A percentile compares a stretch with the other conserved stretches of the same genome.
Conservation (phyloP, 2,888 invertebrate species). For the Ormyrus rosae region DNA sequence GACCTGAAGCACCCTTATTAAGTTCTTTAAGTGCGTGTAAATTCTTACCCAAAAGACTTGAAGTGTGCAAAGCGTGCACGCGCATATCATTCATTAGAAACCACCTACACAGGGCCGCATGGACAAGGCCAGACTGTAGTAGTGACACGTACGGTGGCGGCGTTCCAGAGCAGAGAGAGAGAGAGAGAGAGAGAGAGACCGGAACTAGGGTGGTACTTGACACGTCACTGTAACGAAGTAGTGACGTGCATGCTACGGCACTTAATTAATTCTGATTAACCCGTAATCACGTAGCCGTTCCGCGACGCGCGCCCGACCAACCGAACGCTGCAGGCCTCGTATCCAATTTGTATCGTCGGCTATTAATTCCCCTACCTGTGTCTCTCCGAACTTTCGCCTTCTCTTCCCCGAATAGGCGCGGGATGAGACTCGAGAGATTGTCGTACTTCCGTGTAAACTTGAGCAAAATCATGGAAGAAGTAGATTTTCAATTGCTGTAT, state of each 20-base stretch:
- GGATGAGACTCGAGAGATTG: too few species aligned
- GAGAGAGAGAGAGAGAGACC: slow-evolving; percentile 57
- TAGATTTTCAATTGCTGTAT: too few species aligned
- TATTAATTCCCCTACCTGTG: slow-evolving; percentile 65
- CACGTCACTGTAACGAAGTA: slow-evolving; percentile 75
- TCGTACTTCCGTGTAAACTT: too few species aligned
- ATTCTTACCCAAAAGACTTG: slow-evolving; percentile 1
- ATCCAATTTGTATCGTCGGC: slow-evolving; percentile 73
- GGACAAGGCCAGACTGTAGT: neutral
- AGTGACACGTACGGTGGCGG: slow-evolving; percentile 35
- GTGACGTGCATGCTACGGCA: slow-evolving; percentile 74
- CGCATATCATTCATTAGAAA: slow-evolving; percentile 73
- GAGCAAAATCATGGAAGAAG: too few species aligned
- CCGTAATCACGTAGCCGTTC: slow-evolving; percentile 75
- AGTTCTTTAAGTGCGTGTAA: slow-evolving; percentile 14
- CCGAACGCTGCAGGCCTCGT: slow-evolving; percentile 64
- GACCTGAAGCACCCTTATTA: neutral
- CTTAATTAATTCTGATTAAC: slow-evolving; percentile 76
- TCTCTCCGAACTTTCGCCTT: neutral
- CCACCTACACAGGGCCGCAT: slow-evolving; percentile 45
- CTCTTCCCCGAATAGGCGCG: neutral
- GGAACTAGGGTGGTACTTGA: slow-evolving; percentile 70
- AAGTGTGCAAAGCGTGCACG: slow-evolving; percentile 64
- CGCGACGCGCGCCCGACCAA: slow-evolving; percentile 56
- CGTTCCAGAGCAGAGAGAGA: slow-evolving; percentile 26